Conservation (phyloP, 2,888 invertebrate species). For the Hoplodrina ambigua region DNA sequence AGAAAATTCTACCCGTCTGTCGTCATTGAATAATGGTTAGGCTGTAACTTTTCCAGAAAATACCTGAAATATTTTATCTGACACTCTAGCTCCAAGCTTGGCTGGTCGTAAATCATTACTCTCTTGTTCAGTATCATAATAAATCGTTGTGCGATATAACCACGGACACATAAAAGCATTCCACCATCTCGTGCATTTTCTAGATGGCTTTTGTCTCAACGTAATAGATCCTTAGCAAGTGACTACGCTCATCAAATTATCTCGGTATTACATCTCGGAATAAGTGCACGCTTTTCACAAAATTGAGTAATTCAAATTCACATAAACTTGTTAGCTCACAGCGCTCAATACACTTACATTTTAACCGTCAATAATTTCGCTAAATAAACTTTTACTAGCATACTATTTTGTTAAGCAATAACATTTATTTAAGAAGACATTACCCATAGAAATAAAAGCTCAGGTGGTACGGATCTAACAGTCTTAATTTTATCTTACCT, state of each 20-base stretch:
- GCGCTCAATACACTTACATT: neutral
- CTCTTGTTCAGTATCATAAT: constrained; percentile 4
- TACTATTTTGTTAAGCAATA: neutral
- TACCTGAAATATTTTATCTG: constrained; percentile 2
- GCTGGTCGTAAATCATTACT: constrained; percentile 1
- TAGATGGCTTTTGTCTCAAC: neutral
- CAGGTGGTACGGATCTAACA: constrained; percentile 1
- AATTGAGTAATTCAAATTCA: neutral
- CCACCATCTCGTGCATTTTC: neutral
- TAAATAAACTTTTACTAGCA: constrained; percentile 5
- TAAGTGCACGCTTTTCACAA: no score
- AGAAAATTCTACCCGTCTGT: neutral
- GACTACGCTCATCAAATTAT: neutral
- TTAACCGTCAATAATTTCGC: neutral
- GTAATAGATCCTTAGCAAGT: neutral
- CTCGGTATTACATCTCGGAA: neutral
- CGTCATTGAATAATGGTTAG: no score
- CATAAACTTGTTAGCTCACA: neutral
- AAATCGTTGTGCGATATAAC: neutral
- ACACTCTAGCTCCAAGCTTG: neutral
- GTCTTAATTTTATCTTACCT: constrained; percentile 1
- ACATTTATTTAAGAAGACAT: constrained; percentile 5
- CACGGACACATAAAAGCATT: constrained; percentile 6
- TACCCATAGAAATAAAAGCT: constrained; percentile 8
- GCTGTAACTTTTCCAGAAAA: neutral